Evolutionary conservation across 2,888 invertebrate genomes (phyloP).

Genomic region (Leptopilina myrica): DNA sequence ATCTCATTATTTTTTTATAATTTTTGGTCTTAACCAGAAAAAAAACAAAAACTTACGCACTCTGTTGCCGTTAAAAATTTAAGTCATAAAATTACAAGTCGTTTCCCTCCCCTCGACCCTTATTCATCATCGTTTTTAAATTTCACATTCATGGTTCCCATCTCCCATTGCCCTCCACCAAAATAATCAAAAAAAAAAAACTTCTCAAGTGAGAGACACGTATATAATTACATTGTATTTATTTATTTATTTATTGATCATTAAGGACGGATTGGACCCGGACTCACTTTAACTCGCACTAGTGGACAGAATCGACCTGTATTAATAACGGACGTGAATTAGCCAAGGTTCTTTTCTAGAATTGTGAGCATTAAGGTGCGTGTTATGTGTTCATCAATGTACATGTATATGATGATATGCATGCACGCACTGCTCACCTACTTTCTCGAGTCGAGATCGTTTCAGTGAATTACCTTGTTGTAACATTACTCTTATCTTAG

Average conservation of each 20-base stretch:
- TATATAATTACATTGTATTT: neutral
- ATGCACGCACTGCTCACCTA: constrained; percentile 57
- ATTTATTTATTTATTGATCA: constrained; percentile 31
- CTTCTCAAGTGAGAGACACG: neutral
- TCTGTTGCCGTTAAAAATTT: constrained; percentile 58
- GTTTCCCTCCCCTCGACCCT: constrained; percentile 18
- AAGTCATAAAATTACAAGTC: constrained; percentile 54
- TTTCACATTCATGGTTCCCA: constrained; percentile 9
- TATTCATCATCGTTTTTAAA: constrained; percentile 21
- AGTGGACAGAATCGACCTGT: constrained; percentile 42
- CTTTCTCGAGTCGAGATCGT: constrained; percentile 48
- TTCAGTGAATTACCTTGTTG: constrained; percentile 27
- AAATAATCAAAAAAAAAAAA: constrained; percentile 6
- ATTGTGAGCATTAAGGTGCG: constrained; percentile 22
- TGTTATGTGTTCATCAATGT: neutral
- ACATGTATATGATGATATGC: neutral
- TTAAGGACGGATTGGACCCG: constrained; percentile 24
- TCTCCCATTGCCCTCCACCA: neutral
- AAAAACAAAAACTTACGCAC: constrained; percentile 28
- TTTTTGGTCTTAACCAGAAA: constrained; percentile 7
- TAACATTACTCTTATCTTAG: constrained; percentile 34
- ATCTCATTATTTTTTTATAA: constrained; percentile 34
- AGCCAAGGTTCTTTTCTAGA: constrained; percentile 25
- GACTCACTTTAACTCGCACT: constrained; percentile 29
- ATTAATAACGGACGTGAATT: constrained; percentile 49